Base-by-base conservation (phyloP, 2,113 vertebrate genomes). In the Candoia aspera region DNA sequence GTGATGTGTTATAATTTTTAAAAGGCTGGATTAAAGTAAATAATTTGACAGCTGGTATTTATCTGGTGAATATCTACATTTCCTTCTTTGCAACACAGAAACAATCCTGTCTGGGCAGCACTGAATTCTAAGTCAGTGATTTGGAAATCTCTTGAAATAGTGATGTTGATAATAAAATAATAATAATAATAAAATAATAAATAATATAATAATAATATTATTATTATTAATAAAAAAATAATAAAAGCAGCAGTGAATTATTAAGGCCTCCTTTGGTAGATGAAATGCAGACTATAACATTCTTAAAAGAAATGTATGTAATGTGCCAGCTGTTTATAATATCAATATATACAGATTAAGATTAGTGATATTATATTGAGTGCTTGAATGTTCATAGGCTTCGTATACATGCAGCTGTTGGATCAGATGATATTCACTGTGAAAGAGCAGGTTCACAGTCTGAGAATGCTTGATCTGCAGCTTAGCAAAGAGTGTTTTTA, bases 231-330 rank as follows among this genome's bases (percentile, higher is more conserved):
- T n/a, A n/a, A n/a, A n/a, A n/a, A n/a, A n/a, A n/a, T 42, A 46
- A 90, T 49, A 85, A 59, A 26, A 62, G 84, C n/a, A 37, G 73
- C 19, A 84, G 4, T 84, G 33, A 90, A 83, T 54, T 83, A 84
- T 90, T 58, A 90, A 84, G 37, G 58, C 24, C 79, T 84, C 26
- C 42, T 85, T 26, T 29, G 64, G 88, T 89, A 60, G 79, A 33
- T 62, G 79, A 90, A 85, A 85, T 90, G n/a, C 83, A 90, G 90
- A 17, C 42, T 60, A 15, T 85, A 58, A 84, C 83, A 62, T 15
- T 90, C 73, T 90, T 84, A 84, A 90, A 84, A 90, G 29, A 90
- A 90, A 83, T 62, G 53, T 59, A 85, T 85, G 57, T 26, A 85
- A 60, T 53, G 57, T 85, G 57, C 57, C 83, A 90, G 60, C 59